Conservation (phyloP, 2,797 vertebrate species). For the Mormyrops attenuatus region DNA sequence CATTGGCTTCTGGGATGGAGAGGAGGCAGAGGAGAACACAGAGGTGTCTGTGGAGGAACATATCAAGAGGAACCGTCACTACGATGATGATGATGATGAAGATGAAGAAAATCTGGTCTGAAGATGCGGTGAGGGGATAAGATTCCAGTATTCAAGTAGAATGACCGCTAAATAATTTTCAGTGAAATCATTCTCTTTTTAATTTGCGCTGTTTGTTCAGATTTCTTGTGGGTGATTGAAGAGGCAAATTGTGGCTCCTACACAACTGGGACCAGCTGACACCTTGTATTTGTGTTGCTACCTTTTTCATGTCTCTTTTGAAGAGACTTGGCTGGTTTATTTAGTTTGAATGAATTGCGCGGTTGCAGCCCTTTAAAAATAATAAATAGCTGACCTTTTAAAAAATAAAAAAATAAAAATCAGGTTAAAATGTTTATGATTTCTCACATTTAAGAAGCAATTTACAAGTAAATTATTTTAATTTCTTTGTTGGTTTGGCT, state of each 20-base stretch:
- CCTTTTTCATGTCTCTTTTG: not conserved
- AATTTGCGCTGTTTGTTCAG: not conserved
- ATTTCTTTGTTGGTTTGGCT: not conserved
- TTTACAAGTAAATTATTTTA: not conserved
- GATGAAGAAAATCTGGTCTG: conserved; percentile 39
- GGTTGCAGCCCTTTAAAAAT: not conserved
- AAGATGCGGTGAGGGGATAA: not conserved
- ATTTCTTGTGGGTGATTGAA: not conserved
- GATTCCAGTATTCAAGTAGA: not conserved
- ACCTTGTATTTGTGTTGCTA: not conserved
- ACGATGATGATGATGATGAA: conserved; percentile 70
- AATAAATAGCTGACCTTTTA: not conserved
- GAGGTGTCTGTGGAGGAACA: conserved; percentile 80
- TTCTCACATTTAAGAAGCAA: not conserved
- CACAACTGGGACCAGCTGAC: not conserved
- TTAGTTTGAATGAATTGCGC: not conserved
- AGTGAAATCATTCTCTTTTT: not conserved
- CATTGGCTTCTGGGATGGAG: conserved; percentile 76
- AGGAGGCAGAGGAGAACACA: conserved; percentile 66
- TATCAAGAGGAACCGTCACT: conserved; percentile 89
- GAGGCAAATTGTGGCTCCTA: not conserved
- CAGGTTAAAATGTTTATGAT: not conserved
- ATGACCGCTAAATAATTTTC: not conserved
- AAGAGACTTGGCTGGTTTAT: not conserved
- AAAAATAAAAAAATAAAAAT: not conserved